Conservation (phyloP, 1,140 invertebrate genomes). For the Phymastichus coffea region DNA sequence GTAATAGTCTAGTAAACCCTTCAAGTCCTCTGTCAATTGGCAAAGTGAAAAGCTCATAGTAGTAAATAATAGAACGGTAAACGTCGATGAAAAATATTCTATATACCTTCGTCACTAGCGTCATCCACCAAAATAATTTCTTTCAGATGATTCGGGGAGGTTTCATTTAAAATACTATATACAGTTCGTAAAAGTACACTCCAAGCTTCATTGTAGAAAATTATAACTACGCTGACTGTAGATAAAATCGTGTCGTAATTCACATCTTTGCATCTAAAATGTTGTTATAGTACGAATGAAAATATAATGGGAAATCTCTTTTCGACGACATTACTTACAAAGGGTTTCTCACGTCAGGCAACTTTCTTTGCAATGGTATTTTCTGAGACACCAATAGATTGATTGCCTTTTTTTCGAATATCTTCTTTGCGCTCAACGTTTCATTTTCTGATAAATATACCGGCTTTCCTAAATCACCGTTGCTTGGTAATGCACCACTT, state of each 20-base stretch:
- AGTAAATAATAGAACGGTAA: too few species aligned
- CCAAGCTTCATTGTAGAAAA: constrained; percentile 93
- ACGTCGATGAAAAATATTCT: constrained; percentile 60
- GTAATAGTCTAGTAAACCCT: constrained; percentile 76
- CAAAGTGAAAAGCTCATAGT: too few species aligned
- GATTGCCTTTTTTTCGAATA: constrained; percentile 83
- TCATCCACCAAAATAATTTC: constrained; percentile 94
- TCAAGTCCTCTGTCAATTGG: constrained; percentile 73
- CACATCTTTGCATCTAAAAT: constrained; percentile 67
- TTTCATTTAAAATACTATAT: constrained; percentile 79
- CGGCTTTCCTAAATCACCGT: constrained; percentile 72
- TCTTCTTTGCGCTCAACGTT: constrained; percentile 62
- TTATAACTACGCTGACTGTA: constrained; percentile 83
- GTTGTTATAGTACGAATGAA: too few species aligned
- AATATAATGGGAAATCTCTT: too few species aligned
- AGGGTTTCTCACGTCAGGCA: constrained; percentile 78
- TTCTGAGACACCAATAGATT: constrained; percentile 86
- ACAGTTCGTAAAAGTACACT: constrained; percentile 83
- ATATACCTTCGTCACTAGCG: constrained; percentile 70
- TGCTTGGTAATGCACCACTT: constrained; percentile 56
- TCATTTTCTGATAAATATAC: constrained; percentile 62
- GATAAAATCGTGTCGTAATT: constrained; percentile 76
- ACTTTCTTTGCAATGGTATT: constrained; percentile 78
- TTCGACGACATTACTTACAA: constrained; percentile 57
- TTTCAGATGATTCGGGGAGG: constrained; percentile 77